Conservation (phyloP, 2,888 invertebrate species). For the Criorhina ranunculi region DNA sequence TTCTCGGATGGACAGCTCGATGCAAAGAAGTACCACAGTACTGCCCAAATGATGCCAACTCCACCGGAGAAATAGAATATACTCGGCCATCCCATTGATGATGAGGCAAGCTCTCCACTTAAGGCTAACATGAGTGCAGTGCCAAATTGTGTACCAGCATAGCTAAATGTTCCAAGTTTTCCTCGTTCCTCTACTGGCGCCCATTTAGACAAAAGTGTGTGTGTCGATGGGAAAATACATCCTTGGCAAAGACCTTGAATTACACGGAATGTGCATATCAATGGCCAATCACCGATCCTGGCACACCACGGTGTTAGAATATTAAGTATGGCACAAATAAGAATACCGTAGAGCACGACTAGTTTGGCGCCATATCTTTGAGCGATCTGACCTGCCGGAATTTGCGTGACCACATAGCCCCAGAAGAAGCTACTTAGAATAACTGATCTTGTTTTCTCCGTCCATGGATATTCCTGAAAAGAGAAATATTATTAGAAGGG, state of each 20-base stretch:
- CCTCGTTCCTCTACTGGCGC: slow-evolving; percentile 89
- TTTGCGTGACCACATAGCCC: slow-evolving; percentile 87
- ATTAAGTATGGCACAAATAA: slow-evolving; percentile 88
- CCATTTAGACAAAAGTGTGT: slow-evolving; percentile 90
- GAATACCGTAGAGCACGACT: slow-evolving; percentile 86
- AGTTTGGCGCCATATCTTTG: slow-evolving; percentile 89
- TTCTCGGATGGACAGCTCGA: slow-evolving; percentile 88
- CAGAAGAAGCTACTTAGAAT: slow-evolving; percentile 89
- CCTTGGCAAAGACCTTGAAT: slow-evolving; percentile 89
- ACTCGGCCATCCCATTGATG: slow-evolving; percentile 90
- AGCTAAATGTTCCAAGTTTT: slow-evolving; percentile 87
- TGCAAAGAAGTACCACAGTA: slow-evolving; percentile 87
- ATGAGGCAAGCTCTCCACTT: slow-evolving; percentile 90
- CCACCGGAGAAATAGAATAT: slow-evolving; percentile 91
- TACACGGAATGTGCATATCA: slow-evolving; percentile 87
- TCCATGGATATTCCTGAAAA: slow-evolving; percentile 87
- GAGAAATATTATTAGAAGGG: slow-evolving; percentile 7
- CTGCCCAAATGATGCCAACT: slow-evolving; percentile 87
- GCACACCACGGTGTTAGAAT: slow-evolving; percentile 89
- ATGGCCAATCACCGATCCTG: slow-evolving; percentile 86
- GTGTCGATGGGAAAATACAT: slow-evolving; percentile 88
- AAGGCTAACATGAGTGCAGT: slow-evolving; percentile 88
- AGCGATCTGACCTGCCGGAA: slow-evolving; percentile 90
- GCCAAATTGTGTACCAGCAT: slow-evolving; percentile 91
- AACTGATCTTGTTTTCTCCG: slow-evolving; percentile 85